A percentile compares a stretch with the other conserved stretches of the same genome.
phyloP scores from a whole-genome alignment of 1,140 invertebrate species.

The Archivesica marissinica region DNA sequence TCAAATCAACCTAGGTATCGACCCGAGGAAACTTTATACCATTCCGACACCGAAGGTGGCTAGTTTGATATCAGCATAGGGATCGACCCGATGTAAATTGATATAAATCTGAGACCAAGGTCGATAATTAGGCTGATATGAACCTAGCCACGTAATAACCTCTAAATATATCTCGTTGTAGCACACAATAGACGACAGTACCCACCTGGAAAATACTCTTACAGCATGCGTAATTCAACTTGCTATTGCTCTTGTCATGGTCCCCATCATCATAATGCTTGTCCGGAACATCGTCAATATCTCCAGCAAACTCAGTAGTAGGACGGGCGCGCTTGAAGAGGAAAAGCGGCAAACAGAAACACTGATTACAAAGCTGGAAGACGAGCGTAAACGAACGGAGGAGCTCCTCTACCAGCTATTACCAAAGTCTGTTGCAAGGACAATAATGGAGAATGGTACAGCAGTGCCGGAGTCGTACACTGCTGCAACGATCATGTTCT shows the following conservation, averaged over 20 bases:
- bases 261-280: slow-evolving; percentile 13
- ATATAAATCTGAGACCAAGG: too few relatives aligned
- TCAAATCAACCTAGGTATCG: too few relatives aligned
- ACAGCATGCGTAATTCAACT: slow-evolving; percentile 20
- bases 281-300: slow-evolving; percentile 41
- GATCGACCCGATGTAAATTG: too few relatives aligned
- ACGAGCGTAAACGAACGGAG: slow-evolving; percentile 44
- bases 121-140: too few relatives aligned
- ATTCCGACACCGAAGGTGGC: too few relatives aligned
- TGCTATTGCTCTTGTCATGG: slow-evolving; percentile 2
- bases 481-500: slow-evolving; percentile 86
- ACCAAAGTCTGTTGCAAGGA: slow-evolving; percentile 45
- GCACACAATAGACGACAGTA: slow-evolving; percentile 14
- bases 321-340: slow-evolving; percentile 7
- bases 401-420: slow-evolving; percentile 47
- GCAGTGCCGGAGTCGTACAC: slow-evolving; percentile 32
- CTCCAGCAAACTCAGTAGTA: slow-evolving; percentile 10
- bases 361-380: neutral
- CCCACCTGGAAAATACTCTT: neutral
- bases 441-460: slow-evolving; percentile 3
- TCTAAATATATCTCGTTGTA: too few relatives aligned
- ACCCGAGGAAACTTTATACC: too few relatives aligned
- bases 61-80: too few relatives aligned
- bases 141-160: too few relatives aligned
- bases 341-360: slow-evolving; percentile 6